Evolutionary conservation across 2,888 invertebrate genomes (phyloP).

Genomic region (Hirtodrosophila histrioides): DNA sequence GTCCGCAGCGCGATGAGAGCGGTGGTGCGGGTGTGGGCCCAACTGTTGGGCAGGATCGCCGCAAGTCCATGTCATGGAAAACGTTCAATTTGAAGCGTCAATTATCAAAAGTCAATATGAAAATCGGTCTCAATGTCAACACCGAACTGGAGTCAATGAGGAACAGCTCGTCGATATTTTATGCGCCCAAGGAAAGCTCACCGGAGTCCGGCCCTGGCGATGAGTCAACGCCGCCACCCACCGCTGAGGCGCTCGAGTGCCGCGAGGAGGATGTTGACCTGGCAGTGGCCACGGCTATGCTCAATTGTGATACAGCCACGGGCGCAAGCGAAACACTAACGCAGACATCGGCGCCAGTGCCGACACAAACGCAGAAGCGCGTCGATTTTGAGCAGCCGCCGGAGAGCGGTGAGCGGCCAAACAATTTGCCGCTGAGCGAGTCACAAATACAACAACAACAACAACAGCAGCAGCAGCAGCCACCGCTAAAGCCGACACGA

Average conservation of each 20-base stretch:
- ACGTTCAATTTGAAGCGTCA: conserved; percentile 92
- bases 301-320: conserved; percentile 55
- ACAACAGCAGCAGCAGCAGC: conserved; percentile 58
- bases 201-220: conserved; percentile 62
- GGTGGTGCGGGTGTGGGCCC: neutral
- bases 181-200: conserved; percentile 77
- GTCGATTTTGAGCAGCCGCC: conserved; percentile 83
- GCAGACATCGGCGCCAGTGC: conserved; percentile 15
- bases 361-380: conserved; percentile 55
- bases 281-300: conserved; percentile 46
- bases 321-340: conserved; percentile 5
- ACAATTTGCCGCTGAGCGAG: conserved; percentile 85
- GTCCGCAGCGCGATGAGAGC: conserved; percentile 72
- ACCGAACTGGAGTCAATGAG: conserved; percentile 84
- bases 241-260: conserved; percentile 60
- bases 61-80: conserved; percentile 90
- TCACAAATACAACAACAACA: conserved; percentile 18
- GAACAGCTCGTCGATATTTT: conserved; percentile 82
- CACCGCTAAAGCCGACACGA: conserved; percentile 86
- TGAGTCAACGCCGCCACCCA: conserved; percentile 23
- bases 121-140: conserved; percentile 79
- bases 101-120: conserved; percentile 90
- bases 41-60: conserved; percentile 83
- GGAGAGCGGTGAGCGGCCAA: conserved; percentile 86
- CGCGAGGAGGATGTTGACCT: conserved; percentile 61